Conservation (phyloP, 2,888 invertebrate genomes). For the Agrotis clavis region DNA sequence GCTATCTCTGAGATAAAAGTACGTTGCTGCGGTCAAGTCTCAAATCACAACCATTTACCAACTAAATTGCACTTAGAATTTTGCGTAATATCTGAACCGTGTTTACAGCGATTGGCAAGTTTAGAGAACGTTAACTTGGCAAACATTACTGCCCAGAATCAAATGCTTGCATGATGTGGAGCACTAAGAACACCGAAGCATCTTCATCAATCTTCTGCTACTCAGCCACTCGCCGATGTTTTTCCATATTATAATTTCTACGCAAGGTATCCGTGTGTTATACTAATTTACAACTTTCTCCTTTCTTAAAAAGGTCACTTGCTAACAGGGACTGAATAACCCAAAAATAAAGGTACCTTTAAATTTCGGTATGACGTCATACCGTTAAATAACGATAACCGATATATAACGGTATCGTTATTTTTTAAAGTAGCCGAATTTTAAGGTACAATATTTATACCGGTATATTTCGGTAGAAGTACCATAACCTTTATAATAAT, state of each 20-base stretch:
- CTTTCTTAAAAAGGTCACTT: slow-evolving; percentile 6
- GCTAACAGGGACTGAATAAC: too few species aligned
- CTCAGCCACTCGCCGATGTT: not conserved
- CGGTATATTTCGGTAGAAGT: too few species aligned
- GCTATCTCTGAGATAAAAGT: not conserved
- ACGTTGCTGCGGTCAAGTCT: not conserved
- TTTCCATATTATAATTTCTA: slow-evolving; percentile 11
- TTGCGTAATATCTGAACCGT: slow-evolving; percentile 14
- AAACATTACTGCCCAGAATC: slow-evolving; percentile 6
- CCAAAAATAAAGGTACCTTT: too few species aligned
- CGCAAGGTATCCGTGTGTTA: slow-evolving; percentile 1
- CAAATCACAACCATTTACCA: slow-evolving; percentile 19
- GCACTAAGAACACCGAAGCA: not conserved
- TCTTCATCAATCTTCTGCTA: not conserved
- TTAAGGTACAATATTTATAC: too few species aligned
- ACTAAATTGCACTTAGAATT: slow-evolving; percentile 19
- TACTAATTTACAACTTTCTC: slow-evolving; percentile 22
- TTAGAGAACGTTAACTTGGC: slow-evolving; percentile 2
- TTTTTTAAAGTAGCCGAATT: too few species aligned
- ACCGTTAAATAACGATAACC: too few species aligned
- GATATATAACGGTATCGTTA: too few species aligned
- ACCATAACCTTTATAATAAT: too few species aligned
- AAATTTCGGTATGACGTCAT: too few species aligned
- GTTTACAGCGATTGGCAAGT: slow-evolving; percentile 3
- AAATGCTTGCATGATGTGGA: not conserved